A percentile compares a stretch with the other conserved stretches of the same genome.
Conservation (phyloP, 2,113 vertebrate genomes). For the Spheniscus mendiculus region DNA sequence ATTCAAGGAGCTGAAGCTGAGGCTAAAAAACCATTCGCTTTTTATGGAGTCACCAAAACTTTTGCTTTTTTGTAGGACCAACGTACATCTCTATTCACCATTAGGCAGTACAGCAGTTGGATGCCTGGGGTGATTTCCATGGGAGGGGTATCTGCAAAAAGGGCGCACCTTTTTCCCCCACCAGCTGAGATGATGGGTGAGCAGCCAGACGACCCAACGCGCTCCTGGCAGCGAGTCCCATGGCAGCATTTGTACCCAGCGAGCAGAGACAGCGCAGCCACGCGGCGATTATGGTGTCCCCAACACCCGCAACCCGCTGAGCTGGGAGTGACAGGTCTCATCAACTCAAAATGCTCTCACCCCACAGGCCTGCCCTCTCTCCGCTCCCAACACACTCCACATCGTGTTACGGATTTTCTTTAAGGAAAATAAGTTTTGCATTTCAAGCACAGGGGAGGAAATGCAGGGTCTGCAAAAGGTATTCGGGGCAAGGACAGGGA, state of each 20-base stretch:
- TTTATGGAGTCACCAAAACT: not conserved
- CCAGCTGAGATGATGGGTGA: not conserved
- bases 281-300: rapidly evolving
- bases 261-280: not conserved
- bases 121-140: not conserved
- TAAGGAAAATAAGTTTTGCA: not conserved
- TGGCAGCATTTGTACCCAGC: not conserved
- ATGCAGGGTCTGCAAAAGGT: not conserved
- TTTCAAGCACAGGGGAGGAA: not conserved
- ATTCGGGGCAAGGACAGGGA: not conserved
- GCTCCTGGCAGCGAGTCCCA: not conserved
- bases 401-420: rapidly evolving
- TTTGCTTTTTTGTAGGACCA: not conserved
- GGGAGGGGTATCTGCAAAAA: not conserved
- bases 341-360: not conserved
- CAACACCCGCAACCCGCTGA: not conserved
- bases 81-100: rapidly evolving
- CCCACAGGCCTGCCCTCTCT: not conserved
- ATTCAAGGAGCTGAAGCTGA: not conserved
- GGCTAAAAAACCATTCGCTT: not conserved
- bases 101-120: not conserved
- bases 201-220: rapidly evolving
- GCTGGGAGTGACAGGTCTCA: not conserved
- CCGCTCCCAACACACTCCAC: not conserved
- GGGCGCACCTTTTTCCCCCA: not conserved